Evolutionary conservation across 2,113 vertebrate genomes (phyloP).

Genomic region (Eulemur rufifrons): DNA sequence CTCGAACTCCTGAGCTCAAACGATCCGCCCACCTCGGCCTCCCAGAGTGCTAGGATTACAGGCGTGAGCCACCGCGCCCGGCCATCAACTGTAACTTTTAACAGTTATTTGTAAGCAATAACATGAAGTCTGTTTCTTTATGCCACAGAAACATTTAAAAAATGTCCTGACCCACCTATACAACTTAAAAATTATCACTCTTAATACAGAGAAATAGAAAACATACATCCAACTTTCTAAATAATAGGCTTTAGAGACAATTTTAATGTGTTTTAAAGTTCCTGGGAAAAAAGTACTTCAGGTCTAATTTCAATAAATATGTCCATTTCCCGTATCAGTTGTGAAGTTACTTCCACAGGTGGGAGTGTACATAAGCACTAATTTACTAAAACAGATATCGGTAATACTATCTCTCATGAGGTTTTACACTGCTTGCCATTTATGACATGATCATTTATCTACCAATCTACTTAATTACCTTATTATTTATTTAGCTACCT

Average conservation of each 20-base stretch:
- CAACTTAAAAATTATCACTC: background rate
- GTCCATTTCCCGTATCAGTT: background rate
- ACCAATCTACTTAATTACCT: background rate
- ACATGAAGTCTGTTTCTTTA: background rate
- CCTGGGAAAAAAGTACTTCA: slow-evolving; percentile 11
- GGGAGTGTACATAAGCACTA: background rate
- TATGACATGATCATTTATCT: background rate
- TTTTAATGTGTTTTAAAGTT: slow-evolving; percentile 1
- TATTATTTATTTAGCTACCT: background rate
- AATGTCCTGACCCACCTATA: background rate
- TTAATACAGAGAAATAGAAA: background rate
- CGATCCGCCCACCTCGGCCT: too few species aligned
- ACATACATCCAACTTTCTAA: background rate
- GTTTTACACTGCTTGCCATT: background rate
- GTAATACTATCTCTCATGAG: background rate
- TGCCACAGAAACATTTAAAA: background rate
- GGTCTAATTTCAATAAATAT: background rate
- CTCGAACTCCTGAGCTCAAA: too few species aligned
- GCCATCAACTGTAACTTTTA: background rate
- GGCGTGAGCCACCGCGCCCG: too few species aligned
- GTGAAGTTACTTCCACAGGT: background rate
- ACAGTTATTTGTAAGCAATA: background rate
- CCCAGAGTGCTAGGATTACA: too few species aligned
- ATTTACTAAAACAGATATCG: background rate
- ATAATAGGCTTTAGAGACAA: background rate